phyloP scores from a whole-genome alignment of 2,113 vertebrate species.

The Halcyon senegalensis region DNA sequence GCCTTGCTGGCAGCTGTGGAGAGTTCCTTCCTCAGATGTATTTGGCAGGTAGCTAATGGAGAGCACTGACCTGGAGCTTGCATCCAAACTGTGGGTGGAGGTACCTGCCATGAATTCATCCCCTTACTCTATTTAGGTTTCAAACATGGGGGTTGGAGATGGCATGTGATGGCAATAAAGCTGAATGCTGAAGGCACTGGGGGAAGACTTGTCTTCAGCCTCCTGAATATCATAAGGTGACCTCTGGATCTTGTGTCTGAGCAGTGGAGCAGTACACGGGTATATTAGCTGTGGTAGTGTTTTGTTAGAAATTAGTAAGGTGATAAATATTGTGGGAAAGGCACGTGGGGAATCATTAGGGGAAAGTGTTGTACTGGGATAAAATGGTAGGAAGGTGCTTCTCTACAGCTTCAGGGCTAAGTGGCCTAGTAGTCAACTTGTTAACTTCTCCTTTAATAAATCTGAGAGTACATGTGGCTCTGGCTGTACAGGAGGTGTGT shows the following conservation, averaged over 20 bases:
- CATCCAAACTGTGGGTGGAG: neutral
- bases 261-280: neutral
- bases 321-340: neutral
- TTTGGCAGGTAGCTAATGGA: neutral
- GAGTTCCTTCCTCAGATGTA: neutral
- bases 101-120: neutral
- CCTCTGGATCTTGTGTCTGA: neutral
- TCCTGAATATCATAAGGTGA: neutral
- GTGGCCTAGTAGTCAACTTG: neutral
- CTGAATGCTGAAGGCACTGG: neutral
- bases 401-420: neutral
- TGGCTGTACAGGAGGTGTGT: neutral
- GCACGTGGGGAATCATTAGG: neutral
- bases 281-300: neutral
- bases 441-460: neutral
- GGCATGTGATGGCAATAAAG: neutral
- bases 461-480: neutral
- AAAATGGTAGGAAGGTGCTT: neutral
- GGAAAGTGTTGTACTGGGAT: neutral
- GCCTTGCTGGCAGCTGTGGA: neutral
- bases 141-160: neutral
- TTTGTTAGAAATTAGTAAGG: neutral
- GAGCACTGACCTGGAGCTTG: neutral
- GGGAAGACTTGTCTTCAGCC: neutral
- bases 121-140: neutral